Evolutionary conservation across 2,113 vertebrate species (phyloP).

Genomic region (Halichoeres trimaculatus): DNA sequence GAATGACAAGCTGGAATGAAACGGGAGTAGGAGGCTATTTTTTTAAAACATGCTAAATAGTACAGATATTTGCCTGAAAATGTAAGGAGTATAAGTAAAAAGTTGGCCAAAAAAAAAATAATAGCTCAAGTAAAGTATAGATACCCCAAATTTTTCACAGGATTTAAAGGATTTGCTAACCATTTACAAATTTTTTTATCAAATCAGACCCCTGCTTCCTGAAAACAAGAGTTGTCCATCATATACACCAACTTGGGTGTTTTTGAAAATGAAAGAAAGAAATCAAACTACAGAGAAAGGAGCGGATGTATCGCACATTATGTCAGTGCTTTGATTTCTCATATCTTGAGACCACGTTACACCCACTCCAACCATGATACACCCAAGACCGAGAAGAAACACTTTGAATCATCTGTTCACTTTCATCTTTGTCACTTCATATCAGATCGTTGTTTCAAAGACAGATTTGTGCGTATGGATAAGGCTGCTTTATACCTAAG

Average conservation of each 20-base stretch:
- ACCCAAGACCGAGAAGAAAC: neutral
- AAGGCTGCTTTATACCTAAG: neutral
- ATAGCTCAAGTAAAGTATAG: too few relatives aligned
- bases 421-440: constrained; percentile 16
- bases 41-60: too few relatives aligned
- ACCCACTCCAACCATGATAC: neutral
- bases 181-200: neutral
- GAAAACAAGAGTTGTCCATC: too few relatives aligned
- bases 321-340: constrained; percentile 1
- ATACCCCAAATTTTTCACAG: too few relatives aligned
- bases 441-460: constrained; percentile 6
- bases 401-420: constrained; percentile 13
- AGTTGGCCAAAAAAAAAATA: too few relatives aligned
- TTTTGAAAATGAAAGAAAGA: neutral
- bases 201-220: too few relatives aligned
- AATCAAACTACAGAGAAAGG: constrained; percentile 1
- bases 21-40: too few relatives aligned
- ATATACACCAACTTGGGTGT: neutral
- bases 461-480: neutral
- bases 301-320: neutral
- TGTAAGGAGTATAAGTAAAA: too few relatives aligned
- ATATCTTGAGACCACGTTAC: neutral
- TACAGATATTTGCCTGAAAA: too few relatives aligned
- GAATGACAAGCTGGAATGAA: too few relatives aligned
- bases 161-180: too few relatives aligned